Evolutionary conservation across 2,797 vertebrate species (phyloP).

Genomic region (Todus mexicanus): DNA sequence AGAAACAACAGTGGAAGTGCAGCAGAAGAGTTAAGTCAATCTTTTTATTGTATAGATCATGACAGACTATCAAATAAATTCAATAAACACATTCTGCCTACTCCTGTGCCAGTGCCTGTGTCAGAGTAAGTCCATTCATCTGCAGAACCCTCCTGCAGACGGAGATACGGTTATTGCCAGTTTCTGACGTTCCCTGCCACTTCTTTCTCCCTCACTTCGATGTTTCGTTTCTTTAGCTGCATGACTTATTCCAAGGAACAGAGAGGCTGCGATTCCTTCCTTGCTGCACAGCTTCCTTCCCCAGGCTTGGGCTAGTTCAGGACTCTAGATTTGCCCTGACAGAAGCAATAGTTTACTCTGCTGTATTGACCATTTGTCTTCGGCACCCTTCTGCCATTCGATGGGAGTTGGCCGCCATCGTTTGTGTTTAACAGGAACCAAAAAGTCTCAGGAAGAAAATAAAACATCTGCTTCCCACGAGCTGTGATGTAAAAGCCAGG

Average conservation of each 20-base stretch:
- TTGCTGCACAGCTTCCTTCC: neutral
- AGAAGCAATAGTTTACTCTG: neutral
- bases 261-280: neutral
- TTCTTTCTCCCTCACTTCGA: neutral
- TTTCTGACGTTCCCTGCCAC: neutral
- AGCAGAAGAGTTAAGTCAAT: neutral
- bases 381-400: neutral
- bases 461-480: neutral
- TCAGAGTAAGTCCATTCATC: neutral
- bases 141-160: neutral
- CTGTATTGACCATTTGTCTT: neutral
- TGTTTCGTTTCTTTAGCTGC: neutral
- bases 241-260: neutral
- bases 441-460: constrained; percentile 23
- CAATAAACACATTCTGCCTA: fast-evolving
- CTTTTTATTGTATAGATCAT: neutral
- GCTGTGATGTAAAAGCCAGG: neutral
- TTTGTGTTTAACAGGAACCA: neutral
- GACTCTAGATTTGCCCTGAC: neutral
- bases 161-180: neutral
- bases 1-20: neutral
- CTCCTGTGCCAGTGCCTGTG: neutral
- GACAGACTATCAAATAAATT: neutral
- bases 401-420: neutral
- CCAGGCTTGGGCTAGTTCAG: neutral